phyloP scores from a whole-genome alignment of 2,113 vertebrate genomes.

The Micromys minutus region DNA sequence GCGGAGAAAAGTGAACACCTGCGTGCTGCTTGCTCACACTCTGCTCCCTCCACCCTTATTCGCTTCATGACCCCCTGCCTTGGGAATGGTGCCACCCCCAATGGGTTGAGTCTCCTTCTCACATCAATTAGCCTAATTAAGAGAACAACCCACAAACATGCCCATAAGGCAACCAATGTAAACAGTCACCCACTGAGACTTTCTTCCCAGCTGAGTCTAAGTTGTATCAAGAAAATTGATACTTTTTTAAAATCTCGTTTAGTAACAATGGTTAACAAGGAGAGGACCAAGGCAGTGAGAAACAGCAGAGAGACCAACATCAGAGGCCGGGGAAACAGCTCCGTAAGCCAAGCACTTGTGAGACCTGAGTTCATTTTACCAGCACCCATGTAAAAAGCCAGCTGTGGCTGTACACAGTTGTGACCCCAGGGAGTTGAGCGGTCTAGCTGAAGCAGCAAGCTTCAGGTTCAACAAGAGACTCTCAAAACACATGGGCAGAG shows the following conservation, averaged over 20 bases:
- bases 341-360: accelerated
- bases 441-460: no score
- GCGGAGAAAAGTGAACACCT: neutral
- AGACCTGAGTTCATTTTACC: neutral
- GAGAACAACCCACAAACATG: neutral
- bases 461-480: neutral
- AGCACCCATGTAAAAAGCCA: neutral
- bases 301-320: neutral
- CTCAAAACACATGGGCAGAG: neutral
- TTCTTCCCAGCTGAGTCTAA: neutral
- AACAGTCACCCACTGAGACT: neutral
- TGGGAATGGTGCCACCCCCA: neutral
- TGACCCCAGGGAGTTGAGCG: neutral
- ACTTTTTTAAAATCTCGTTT: neutral
- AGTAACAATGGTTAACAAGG: neutral
- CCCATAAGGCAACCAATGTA: neutral
- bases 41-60: neutral
- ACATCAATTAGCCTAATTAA: neutral
- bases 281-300: neutral
- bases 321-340: neutral
- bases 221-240: neutral
- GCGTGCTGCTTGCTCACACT: neutral
- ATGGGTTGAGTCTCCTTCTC: neutral
- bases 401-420: neutral
- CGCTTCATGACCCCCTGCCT: neutral